These are phyloP conservation scores for Jaculus jaculus DNA, from an alignment of 2,113 vertebrate species.

Conservation along the genomic window DNA sequence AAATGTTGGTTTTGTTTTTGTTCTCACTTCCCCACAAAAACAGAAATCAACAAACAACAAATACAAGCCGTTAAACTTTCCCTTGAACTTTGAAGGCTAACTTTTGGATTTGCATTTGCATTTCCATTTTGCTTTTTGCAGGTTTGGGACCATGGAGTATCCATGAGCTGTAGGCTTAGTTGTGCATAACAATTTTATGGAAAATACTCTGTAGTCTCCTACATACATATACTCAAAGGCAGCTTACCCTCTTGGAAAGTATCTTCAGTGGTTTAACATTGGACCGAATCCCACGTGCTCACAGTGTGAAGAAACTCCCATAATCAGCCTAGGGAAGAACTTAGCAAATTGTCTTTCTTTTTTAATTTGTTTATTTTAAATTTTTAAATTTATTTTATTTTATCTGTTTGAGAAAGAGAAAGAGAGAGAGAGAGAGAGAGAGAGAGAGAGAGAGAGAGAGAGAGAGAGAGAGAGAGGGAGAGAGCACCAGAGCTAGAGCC, in stretches of 20 bases:
- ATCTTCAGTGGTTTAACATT: not conserved
- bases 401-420: too few relatives aligned
- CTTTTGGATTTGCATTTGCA: not conserved
- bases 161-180: not conserved
- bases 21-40: not conserved
- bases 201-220: not conserved
- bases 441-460: too few relatives aligned
- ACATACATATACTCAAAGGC: not conserved
- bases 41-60: too few relatives aligned
- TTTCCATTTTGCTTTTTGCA: not conserved
- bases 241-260: not conserved
- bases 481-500: too few relatives aligned
- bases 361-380: too few relatives aligned
- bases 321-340: not conserved
- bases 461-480: too few relatives aligned
- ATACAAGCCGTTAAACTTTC: not conserved
- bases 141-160: not conserved
- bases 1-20: not conserved
- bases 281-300: not conserved
- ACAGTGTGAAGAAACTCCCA: not conserved
- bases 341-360: not conserved
- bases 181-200: not conserved
- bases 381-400: too few relatives aligned
- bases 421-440: too few relatives aligned
- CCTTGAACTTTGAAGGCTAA: slow-evolving; percentile 23